Percentiles rank a stretch among this genome's conserved stretches.
These are phyloP conservation scores for Cossypha dichroa DNA, from an alignment of 2,797 vertebrate species.

Conservation along the genomic window DNA sequence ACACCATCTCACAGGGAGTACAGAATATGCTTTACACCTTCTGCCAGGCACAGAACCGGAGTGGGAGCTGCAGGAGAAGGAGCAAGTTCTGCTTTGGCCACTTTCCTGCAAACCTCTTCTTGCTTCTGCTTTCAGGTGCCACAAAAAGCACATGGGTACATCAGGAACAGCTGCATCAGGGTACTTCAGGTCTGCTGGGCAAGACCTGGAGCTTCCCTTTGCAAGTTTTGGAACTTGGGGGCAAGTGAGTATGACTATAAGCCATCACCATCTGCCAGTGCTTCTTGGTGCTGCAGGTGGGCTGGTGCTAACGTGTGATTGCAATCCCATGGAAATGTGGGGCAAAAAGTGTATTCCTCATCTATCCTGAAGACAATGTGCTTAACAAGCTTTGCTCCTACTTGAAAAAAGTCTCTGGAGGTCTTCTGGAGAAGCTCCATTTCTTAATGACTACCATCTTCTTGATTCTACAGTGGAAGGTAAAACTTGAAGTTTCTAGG, in stretches of 20 bases:
- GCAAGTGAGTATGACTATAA: neutral
- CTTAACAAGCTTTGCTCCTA: neutral
- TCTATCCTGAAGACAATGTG: neutral
- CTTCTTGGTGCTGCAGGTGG: neutral
- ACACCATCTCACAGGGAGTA: neutral
- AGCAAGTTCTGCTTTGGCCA: neutral
- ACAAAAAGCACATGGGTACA: neutral
- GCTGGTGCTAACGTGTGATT: neutral
- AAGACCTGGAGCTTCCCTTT: neutral
- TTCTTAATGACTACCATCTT: neutral
- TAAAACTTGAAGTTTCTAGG: neutral
- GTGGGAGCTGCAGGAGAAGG: neutral
- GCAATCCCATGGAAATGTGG: neutral
- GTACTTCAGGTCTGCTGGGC: neutral
- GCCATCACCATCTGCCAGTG: neutral
- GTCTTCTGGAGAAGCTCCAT: neutral
- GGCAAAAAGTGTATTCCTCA: neutral
- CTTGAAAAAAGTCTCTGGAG: neutral
- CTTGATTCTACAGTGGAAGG: neutral
- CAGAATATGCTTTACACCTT: neutral
- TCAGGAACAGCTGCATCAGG: neutral
- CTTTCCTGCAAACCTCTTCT: neutral
- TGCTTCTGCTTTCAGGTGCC: neutral
- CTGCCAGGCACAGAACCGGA: neutral
- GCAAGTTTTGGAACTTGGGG: neutral